A percentile compares a stretch with the other conserved stretches of the same genome.
Evolutionary conservation across 2,888 invertebrate species (phyloP).

Genomic region (Eristalis arbustorum): DNA sequence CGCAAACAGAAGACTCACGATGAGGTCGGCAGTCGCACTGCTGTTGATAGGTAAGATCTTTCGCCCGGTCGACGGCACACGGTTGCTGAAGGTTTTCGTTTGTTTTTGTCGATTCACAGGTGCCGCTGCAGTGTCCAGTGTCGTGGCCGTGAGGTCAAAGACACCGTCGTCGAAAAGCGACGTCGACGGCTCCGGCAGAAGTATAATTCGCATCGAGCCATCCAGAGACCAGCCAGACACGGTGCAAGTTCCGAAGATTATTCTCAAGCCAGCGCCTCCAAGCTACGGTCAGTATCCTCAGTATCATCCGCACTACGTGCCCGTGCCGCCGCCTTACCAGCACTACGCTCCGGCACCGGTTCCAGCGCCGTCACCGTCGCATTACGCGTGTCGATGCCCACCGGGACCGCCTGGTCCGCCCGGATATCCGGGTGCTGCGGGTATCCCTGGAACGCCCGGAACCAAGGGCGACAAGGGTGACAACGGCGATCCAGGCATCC

Average conservation of each 20-base stretch:
- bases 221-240: neutral
- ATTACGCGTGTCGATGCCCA: too few species aligned
- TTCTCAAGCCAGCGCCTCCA: neutral
- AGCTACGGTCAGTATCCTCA: neutral
- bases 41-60: conserved; percentile 33
- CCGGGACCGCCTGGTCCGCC: conserved; percentile 82
- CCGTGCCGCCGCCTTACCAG: neutral
- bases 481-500: neutral
- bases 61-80: neutral
- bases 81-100: neutral
- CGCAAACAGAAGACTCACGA: conserved; percentile 41
- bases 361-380: neutral
- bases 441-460: conserved; percentile 15
- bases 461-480: conserved; percentile 17
- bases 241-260: neutral
- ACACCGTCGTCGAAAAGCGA: neutral
- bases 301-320: neutral
- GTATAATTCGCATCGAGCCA: neutral
- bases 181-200: neutral
- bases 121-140: neutral
- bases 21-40: conserved; percentile 37
- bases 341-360: neutral
- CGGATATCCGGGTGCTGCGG: conserved; percentile 81
- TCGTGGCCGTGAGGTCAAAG: neutral
- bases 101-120: neutral